phyloP scores from a whole-genome alignment of 2,888 invertebrate species.

The Pinctada fucata region DNA sequence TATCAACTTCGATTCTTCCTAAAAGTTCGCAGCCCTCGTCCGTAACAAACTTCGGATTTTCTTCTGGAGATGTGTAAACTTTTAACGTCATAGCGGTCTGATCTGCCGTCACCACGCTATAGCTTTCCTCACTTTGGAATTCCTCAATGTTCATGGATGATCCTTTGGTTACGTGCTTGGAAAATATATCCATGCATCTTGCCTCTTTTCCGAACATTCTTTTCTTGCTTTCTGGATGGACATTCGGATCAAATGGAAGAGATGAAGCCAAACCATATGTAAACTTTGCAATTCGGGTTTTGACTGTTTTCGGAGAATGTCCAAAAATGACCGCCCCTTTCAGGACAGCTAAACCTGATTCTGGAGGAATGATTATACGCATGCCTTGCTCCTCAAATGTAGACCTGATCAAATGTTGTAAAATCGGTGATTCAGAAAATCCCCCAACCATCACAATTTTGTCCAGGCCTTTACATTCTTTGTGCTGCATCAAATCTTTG shows the following conservation, averaged over 20 bases:
- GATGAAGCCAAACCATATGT: constrained; percentile 35
- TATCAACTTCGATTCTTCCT: constrained; percentile 33
- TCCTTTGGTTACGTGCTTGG: constrained; percentile 29
- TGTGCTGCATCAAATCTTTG: constrained; percentile 18
- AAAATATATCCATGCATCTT: constrained; percentile 37
- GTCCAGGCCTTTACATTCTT: constrained; percentile 4
- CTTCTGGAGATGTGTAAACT: constrained; percentile 29
- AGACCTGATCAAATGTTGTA: constrained; percentile 27
- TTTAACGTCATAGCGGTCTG: constrained; percentile 27
- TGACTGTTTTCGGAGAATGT: constrained; percentile 30
- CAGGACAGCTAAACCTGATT: constrained; percentile 38
- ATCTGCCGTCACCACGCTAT: constrained; percentile 21
- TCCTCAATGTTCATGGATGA: constrained; percentile 11
- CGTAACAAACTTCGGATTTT: constrained; percentile 36
- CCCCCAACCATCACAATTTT: constrained; percentile 45
- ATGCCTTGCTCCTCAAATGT: constrained; percentile 16
- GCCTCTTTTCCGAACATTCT: constrained; percentile 18
- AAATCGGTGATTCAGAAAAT: constrained; percentile 38
- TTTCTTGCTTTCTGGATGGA: constrained; percentile 30
- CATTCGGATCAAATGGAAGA: constrained; percentile 18
- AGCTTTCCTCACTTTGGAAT: constrained; percentile 28
- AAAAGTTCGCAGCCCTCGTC: constrained; percentile 36
- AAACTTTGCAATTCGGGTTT: constrained; percentile 29
- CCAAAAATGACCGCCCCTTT: constrained; percentile 45
- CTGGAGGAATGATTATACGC: constrained; percentile 33